These are phyloP conservation scores for Rosalia funebris DNA, from an alignment of 2,888 invertebrate genomes.

Conservation along the genomic window DNA sequence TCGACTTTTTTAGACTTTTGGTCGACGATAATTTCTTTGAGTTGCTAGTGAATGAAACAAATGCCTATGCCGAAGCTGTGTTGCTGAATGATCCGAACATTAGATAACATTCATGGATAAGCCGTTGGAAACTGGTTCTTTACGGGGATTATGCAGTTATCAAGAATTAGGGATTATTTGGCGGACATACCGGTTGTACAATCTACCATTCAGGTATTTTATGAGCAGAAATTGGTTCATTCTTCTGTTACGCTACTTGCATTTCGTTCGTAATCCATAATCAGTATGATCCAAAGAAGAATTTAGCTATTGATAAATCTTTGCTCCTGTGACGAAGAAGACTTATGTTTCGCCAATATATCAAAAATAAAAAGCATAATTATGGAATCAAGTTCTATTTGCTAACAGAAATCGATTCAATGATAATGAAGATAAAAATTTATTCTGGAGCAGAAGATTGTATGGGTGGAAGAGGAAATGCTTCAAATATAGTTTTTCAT, in stretches of 20 bases:
- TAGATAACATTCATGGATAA: neutral
- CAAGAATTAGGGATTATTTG: neutral
- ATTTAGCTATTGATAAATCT: no score
- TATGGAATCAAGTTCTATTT: no score
- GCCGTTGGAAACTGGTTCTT: neutral
- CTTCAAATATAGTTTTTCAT: no score
- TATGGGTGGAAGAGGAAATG: no score
- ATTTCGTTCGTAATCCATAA: neutral
- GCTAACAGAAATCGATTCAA: no score
- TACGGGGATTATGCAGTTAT: neutral
- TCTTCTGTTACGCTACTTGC: neutral
- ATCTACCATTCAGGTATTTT: neutral
- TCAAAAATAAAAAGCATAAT: no score
- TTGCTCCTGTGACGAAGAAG: no score
- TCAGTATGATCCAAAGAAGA: neutral
- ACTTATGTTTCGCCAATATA: no score
- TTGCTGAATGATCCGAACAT: neutral
- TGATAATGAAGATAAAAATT: no score
- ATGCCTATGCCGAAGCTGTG: neutral
- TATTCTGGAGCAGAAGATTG: no score
- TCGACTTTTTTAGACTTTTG: neutral
- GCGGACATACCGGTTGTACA: neutral
- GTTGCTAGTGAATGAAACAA: neutral
- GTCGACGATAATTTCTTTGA: neutral
- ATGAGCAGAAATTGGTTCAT: neutral